Base-by-base conservation (phyloP, 2,797 vertebrate species). In the Sternotherus odoratus region DNA sequence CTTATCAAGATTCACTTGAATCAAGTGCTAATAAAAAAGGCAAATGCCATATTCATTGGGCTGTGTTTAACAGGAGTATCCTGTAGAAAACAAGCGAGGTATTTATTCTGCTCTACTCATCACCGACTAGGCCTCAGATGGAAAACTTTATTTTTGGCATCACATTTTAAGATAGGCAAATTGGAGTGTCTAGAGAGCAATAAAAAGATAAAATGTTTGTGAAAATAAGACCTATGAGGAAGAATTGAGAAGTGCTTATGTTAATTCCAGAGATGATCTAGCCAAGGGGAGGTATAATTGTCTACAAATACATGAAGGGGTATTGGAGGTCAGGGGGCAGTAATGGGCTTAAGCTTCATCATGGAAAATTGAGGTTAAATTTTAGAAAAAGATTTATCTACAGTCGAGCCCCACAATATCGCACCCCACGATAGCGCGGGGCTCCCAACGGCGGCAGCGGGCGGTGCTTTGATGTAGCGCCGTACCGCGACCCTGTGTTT, bases 1-100 rank as follows among this genome's bases (percentile, higher is more conserved):
- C 50, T 63, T 63, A 48, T 69, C 46, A 66, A 39, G 87, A 56
- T 83, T 79, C 69, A 50, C 90, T 83, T 90, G 83, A 93, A 86
- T 84, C 49, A 93, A 79, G 16, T 56, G 6, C 46, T 39, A 56
- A 79, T 57, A 79, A 43, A 57, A 39, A 16, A 39, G 33, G 24
- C 43, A 24, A 19, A 56, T 60, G 36, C 30, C 8, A 1, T 8
- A 1, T 48, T 49, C 4, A 1, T 12, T 77, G 49, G 39, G 24
- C 69, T 5, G 50, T 74, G 11, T 88, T 94, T 81, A 77, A 77
- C 46, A 50, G 39, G 78, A 85, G n/a, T 19, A 21, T 69, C 54
- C 50, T 74, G 10, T 24, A 66, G 63, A 86, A 36, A 77, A 0
- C 1, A 23, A 16, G n/a, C 1, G 6, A 77, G 57, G 66, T 48